A percentile compares a stretch with the other conserved stretches of the same genome.
These are phyloP conservation scores for Intellagama lesueurii DNA, from an alignment of 2,797 vertebrate species.

Conservation along the genomic window DNA sequence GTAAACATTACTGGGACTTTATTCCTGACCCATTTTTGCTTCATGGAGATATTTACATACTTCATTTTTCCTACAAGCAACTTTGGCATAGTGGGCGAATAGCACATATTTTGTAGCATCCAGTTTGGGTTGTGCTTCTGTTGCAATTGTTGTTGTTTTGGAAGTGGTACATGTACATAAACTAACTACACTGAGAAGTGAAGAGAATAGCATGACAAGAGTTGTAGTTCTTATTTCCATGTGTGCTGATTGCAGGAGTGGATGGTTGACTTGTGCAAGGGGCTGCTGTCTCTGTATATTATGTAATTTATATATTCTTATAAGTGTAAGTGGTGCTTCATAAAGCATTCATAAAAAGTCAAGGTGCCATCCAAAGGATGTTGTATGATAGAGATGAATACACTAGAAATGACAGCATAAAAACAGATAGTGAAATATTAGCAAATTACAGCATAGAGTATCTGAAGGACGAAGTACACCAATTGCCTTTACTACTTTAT, in stretches of 20 bases:
- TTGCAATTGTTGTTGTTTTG: too few relatives aligned
- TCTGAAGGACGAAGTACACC: background rate
- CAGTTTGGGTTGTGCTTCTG: too few relatives aligned
- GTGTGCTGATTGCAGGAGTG: background rate
- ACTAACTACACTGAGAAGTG: background rate
- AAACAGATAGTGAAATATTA: constrained; percentile 29
- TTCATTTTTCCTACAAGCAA: too few relatives aligned
- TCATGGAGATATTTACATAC: too few relatives aligned
- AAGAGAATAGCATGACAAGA: background rate
- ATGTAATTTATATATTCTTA: background rate
- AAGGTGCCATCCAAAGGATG: background rate
- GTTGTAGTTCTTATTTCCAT: background rate
- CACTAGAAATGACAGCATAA: background rate
- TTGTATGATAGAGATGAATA: background rate
- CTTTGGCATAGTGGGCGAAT: too few relatives aligned
- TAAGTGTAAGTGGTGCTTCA: constrained; percentile 13
- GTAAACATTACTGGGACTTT: too few relatives aligned
- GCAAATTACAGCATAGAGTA: background rate
- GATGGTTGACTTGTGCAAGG: background rate
- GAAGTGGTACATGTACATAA: background rate
- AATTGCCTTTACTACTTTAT: background rate
- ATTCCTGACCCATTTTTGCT: too few relatives aligned
- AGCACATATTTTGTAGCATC: too few relatives aligned
- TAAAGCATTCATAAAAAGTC: constrained; percentile 1
- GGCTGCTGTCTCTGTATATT: background rate